Conservation (phyloP, 2,797 vertebrate genomes). For the Xenopus petersii region DNA sequence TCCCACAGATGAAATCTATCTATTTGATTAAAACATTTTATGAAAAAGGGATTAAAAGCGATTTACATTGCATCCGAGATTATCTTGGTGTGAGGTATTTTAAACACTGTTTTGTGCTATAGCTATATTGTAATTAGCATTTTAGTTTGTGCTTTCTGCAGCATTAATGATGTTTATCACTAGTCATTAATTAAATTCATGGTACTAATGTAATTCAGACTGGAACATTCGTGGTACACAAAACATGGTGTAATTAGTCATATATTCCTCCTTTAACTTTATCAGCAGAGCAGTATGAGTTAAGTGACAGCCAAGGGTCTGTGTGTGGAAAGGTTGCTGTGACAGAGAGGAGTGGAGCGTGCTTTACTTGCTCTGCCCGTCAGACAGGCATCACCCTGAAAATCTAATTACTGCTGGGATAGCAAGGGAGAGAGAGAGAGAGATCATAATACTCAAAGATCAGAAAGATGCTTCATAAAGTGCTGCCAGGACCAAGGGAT, state of each 20-base stretch:
- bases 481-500: conserved; percentile 51
- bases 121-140: conserved; percentile 23
- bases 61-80: conserved; percentile 5
- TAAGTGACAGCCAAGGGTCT: background rate
- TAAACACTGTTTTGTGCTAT: conserved; percentile 8
- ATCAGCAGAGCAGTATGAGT: background rate
- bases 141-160: background rate
- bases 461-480: conserved; percentile 69
- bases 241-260: conserved; percentile 1
- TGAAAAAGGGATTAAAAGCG: background rate
- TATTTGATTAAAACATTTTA: background rate
- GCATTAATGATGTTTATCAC: conserved; percentile 40
- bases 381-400: conserved; percentile 16
- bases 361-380: background rate
- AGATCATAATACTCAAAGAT: conserved; percentile 57
- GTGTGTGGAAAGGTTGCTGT: background rate
- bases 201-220: conserved; percentile 26
- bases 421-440: conserved; percentile 9
- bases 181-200: conserved; percentile 32
- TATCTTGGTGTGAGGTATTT: conserved; percentile 9
- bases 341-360: background rate
- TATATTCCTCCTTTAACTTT: background rate
- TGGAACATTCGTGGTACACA: background rate
- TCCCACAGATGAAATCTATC: background rate
- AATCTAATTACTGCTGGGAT: conserved; percentile 9